Percentiles rank a stretch among this genome's conserved stretches.
phyloP scores from a whole-genome alignment of 1,140 invertebrate species.

The Orius laevigatus region DNA sequence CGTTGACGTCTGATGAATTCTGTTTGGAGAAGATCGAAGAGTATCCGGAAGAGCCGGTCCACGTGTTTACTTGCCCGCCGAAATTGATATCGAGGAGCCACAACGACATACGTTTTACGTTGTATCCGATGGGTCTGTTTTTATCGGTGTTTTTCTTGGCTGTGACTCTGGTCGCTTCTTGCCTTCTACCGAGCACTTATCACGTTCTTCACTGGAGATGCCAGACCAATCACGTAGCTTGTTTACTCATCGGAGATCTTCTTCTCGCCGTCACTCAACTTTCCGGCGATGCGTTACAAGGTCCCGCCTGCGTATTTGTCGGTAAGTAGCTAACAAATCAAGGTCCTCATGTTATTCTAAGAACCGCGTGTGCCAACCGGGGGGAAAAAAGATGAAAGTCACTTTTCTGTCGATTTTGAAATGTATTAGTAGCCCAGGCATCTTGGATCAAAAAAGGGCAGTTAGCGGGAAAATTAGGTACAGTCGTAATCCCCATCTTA shows the following conservation, averaged over 20 bases:
- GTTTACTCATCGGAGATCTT: slow-evolving; percentile 57
- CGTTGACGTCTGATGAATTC: slow-evolving; percentile 33
- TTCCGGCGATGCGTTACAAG: slow-evolving; percentile 35
- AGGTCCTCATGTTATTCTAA: no score
- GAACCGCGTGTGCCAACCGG: no score
- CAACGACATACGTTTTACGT: slow-evolving; percentile 41
- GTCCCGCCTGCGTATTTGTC: slow-evolving; percentile 38
- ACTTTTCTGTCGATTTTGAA: no score
- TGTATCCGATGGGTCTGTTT: slow-evolving; percentile 57
- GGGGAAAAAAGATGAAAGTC: no score
- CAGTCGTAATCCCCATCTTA: no score
- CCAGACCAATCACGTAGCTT: slow-evolving; percentile 65
- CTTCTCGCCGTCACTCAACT: slow-evolving; percentile 57
- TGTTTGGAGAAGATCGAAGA: slow-evolving; percentile 42
- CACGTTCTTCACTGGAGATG: slow-evolving; percentile 71
- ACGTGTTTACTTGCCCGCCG: slow-evolving; percentile 41
- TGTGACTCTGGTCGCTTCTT: slow-evolving; percentile 55
- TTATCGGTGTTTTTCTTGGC: slow-evolving; percentile 59
- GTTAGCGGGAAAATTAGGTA: no score
- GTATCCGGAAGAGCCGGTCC: slow-evolving; percentile 28
- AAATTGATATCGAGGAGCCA: slow-evolving; percentile 28
- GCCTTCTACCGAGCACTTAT: slow-evolving; percentile 57
- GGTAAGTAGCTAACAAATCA: slow-evolving; percentile 42
- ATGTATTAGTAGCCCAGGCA: no score
- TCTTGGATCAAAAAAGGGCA: no score